Evolutionary conservation across 2,113 vertebrate species (phyloP).

Genomic region (Vulpes ferrilata): DNA sequence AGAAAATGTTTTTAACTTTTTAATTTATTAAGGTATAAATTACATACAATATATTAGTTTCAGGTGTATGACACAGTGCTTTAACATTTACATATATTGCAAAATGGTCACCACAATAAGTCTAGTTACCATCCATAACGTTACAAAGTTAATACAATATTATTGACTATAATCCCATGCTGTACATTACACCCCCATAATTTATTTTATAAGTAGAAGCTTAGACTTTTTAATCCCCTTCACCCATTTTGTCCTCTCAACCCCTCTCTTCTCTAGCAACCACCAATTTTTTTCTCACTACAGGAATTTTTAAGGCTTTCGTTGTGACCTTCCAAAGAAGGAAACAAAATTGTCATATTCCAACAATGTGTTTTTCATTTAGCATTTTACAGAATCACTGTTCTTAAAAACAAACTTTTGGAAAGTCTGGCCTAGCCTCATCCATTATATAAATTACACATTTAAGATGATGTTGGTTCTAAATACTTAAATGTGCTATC

Average conservation of each 20-base stretch:
- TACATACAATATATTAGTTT: not conserved
- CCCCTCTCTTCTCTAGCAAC: not conserved
- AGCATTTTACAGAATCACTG: slow-evolving; percentile 33
- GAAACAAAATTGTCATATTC: slow-evolving; percentile 37
- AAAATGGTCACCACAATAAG: not conserved
- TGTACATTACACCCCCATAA: not conserved
- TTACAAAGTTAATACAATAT: not conserved
- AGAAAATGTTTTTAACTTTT: not conserved
- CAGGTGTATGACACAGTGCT: not conserved
- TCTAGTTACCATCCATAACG: not conserved
- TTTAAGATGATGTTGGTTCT: slow-evolving; percentile 44
- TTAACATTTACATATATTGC: not conserved
- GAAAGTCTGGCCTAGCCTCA: slow-evolving; percentile 10
- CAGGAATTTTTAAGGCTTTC: not conserved
- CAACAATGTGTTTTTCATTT: slow-evolving; percentile 54
- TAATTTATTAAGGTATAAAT: not conserved
- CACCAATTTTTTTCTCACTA: not conserved
- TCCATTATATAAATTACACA: slow-evolving; percentile 43
- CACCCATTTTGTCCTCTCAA: not conserved
- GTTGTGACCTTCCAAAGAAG: slow-evolving; percentile 9
- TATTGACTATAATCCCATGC: not conserved
- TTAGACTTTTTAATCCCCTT: not conserved
- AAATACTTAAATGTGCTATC: slow-evolving; percentile 56
- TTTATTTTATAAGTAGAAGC: not conserved
- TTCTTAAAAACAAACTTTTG: slow-evolving; percentile 52